Evolutionary conservation across 2,888 invertebrate species (phyloP).

Genomic region (Argyresthia albistria): DNA sequence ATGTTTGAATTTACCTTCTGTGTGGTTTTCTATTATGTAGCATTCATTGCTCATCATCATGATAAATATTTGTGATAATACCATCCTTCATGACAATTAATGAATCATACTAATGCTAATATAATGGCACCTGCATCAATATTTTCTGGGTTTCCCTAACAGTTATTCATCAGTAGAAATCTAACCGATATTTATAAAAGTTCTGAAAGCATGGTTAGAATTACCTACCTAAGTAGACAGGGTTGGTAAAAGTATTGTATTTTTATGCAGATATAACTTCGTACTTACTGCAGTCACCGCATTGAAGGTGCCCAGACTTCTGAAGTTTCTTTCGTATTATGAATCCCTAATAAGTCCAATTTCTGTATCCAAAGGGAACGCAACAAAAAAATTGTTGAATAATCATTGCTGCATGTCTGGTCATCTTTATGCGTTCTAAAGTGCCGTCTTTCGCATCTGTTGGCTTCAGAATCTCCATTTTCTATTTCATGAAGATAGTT

Average conservation of each 20-base stretch:
- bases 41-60: no score
- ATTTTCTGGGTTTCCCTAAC: conserved; percentile 3
- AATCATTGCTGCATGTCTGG: conserved; percentile 70
- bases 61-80: no score
- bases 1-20: no score
- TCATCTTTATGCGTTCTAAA: conserved; percentile 47
- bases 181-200: not conserved
- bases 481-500: conserved; percentile 28
- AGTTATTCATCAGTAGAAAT: conserved; percentile 1
- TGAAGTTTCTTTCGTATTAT: not conserved
- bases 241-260: conserved; percentile 31
- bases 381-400: not conserved
- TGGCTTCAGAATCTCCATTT: conserved; percentile 38
- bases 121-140: no score
- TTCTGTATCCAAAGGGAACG: not conserved
- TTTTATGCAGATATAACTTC: not conserved
- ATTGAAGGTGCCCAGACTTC: conserved; percentile 64
- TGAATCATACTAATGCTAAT: no score
- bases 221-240: conserved; percentile 55
- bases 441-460: conserved; percentile 29
- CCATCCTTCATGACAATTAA: no score
- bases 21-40: no score
- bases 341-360: not conserved
- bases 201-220: conserved; percentile 44
- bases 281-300: conserved; percentile 50